These are phyloP conservation scores for Cerastoderma edule DNA, from an alignment of 2,888 invertebrate genomes.

Conservation along the genomic window DNA sequence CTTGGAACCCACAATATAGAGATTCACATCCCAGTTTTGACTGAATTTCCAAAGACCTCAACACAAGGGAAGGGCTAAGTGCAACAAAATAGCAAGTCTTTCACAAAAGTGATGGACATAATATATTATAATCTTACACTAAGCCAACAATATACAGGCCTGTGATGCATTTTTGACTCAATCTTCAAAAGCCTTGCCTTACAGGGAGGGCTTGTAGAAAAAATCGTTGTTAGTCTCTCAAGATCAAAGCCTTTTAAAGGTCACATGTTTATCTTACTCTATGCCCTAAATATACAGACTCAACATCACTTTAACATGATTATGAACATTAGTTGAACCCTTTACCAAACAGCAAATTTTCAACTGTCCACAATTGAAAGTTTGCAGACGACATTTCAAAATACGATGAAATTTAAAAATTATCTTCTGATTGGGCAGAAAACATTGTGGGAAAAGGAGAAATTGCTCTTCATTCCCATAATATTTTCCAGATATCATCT, in stretches of 20 bases:
- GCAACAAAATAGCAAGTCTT: too few species aligned
- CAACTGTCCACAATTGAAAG: not conserved
- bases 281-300: not conserved
- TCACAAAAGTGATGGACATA: too few species aligned
- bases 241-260: not conserved
- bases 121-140: too few species aligned
- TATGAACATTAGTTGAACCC: not conserved
- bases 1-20: too few species aligned
- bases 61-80: too few species aligned
- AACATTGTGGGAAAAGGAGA: conserved; percentile 1
- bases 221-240: not conserved
- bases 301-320: too few species aligned
- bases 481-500: not conserved
- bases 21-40: too few species aligned
- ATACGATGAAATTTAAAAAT: not conserved
- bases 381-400: not conserved
- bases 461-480: not conserved
- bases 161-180: too few species aligned
- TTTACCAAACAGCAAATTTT: not conserved
- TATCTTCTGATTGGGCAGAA: not conserved
- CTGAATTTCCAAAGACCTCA: too few species aligned
- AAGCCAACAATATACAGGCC: too few species aligned
- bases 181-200: too few species aligned
- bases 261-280: not conserved
- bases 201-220: too few species aligned